These are phyloP conservation scores for Coregonus sp. DNA, from an alignment of 2,797 vertebrate genomes.

Conservation along the genomic window DNA sequence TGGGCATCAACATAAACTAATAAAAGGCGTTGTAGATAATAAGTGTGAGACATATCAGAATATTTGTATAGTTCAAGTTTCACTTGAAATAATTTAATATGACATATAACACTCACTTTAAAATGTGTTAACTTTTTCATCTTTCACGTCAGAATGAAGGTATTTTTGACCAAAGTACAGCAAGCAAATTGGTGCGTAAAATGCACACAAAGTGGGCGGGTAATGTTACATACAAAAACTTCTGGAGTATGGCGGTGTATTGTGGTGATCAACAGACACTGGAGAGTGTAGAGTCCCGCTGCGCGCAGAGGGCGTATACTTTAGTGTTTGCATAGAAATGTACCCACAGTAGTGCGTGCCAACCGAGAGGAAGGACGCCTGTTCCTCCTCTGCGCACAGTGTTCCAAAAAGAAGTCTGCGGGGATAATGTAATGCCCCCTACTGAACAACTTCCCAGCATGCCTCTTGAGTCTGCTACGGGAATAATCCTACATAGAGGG, in stretches of 20 bases:
- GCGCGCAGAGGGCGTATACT: conserved; percentile 28
- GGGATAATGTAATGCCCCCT: not conserved
- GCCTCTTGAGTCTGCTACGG: not conserved
- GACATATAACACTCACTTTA: too few relatives aligned
- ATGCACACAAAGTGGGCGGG: not conserved
- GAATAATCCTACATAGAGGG: not conserved
- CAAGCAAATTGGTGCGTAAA: not conserved
- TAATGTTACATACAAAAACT: not conserved
- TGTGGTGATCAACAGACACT: conserved; percentile 17
- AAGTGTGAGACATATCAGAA: too few relatives aligned
- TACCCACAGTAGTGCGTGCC: not conserved
- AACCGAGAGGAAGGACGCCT: not conserved
- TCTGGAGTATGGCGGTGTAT: not conserved
- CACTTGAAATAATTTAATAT: too few relatives aligned
- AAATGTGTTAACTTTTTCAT: too few relatives aligned
- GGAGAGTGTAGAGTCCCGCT: conserved; percentile 20
- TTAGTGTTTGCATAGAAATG: conserved; percentile 24
- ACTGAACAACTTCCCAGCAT: not conserved
- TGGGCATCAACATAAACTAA: too few relatives aligned
- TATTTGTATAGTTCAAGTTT: too few relatives aligned
- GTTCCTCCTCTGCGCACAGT: not conserved
- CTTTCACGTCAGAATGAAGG: too few relatives aligned
- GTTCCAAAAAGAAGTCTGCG: not conserved
- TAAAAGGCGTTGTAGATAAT: too few relatives aligned
- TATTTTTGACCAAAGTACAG: too few relatives aligned